Evolutionary conservation across 2,113 vertebrate species (phyloP).

Genomic region (Delphinapterus leucas): DNA sequence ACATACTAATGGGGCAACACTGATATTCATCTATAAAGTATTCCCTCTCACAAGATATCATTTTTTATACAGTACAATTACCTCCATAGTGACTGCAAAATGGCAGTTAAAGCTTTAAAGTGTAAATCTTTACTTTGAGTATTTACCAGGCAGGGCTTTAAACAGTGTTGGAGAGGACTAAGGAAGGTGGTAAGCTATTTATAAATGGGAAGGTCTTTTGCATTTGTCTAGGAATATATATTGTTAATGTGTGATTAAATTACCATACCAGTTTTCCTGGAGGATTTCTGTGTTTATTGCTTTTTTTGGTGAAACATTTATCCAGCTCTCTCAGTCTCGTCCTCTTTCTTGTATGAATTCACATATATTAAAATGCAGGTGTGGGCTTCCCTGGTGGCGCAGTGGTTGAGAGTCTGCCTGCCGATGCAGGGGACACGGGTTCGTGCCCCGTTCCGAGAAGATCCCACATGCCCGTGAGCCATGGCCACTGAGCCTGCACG

Average conservation of each 20-base stretch:
- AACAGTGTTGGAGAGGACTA: not conserved
- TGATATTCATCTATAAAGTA: not conserved
- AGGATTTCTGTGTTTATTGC: slow-evolving; percentile 60
- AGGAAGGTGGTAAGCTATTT: not conserved
- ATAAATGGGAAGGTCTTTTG: slow-evolving; percentile 52
- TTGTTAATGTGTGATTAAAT: slow-evolving; percentile 58
- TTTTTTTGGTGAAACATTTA: slow-evolving; percentile 48
- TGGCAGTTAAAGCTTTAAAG: slow-evolving; percentile 31
- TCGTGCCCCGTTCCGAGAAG: too few species aligned
- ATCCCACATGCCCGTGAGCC: too few species aligned
- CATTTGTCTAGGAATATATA: slow-evolving; percentile 55
- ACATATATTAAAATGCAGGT: slow-evolving; percentile 65
- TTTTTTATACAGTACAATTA: not conserved
- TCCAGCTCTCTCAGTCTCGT: not conserved
- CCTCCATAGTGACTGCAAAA: not conserved
- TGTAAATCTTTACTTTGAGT: not conserved
- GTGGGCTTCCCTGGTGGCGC: too few species aligned
- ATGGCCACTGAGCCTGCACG: too few species aligned
- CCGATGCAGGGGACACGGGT: too few species aligned
- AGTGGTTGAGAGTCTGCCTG: too few species aligned
- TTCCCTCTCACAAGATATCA: not conserved
- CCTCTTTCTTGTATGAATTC: slow-evolving; percentile 58
- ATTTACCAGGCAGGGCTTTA: slow-evolving; percentile 38
- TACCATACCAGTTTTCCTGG: slow-evolving; percentile 49
- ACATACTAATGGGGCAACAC: not conserved